A percentile compares a stretch with the other conserved stretches of the same genome.
phyloP scores from a whole-genome alignment of 2,888 invertebrate species.

The Neoaliturus tenellus region DNA sequence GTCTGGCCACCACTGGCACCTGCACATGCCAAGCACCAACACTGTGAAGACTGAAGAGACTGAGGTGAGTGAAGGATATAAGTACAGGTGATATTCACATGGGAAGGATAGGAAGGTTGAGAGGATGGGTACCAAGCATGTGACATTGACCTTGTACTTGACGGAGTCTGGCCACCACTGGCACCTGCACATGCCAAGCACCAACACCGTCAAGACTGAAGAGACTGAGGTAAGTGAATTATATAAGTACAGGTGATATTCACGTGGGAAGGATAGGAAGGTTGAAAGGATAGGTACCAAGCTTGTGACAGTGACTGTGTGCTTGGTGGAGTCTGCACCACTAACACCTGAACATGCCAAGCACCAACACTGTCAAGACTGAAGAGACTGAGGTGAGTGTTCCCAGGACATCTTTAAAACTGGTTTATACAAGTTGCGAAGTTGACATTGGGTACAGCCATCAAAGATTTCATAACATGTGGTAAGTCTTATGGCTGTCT shows the following conservation, averaged over 20 bases:
- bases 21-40: conserved; percentile 39
- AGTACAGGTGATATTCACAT: too few relatives aligned
- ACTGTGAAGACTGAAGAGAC: conserved; percentile 1
- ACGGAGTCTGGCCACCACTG: conserved; percentile 8
- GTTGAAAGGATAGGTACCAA: too few relatives aligned
- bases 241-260: too few relatives aligned
- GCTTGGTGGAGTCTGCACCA: conserved; percentile 26
- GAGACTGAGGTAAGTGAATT: conserved; percentile 8
- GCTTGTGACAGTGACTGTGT: neutral
- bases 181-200: conserved; percentile 40
- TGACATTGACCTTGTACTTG: neutral
- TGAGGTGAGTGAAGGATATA: conserved; percentile 10
- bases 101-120: too few relatives aligned
- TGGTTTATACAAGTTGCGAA: too few relatives aligned
- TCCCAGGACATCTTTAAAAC: too few relatives aligned
- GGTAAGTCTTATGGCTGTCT: too few relatives aligned
- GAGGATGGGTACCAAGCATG: too few relatives aligned
- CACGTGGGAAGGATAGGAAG: too few relatives aligned
- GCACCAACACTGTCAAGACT: conserved; percentile 20
- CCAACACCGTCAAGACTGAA: conserved; percentile 20
- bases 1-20: conserved; percentile 23
- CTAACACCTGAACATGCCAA: conserved; percentile 32
- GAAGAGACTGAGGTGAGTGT: neutral
- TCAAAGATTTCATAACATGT: too few relatives aligned
- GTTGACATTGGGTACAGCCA: too few relatives aligned